Evolutionary conservation across 2,888 invertebrate species (phyloP).

Genomic region (Parnassius smintheus): DNA sequence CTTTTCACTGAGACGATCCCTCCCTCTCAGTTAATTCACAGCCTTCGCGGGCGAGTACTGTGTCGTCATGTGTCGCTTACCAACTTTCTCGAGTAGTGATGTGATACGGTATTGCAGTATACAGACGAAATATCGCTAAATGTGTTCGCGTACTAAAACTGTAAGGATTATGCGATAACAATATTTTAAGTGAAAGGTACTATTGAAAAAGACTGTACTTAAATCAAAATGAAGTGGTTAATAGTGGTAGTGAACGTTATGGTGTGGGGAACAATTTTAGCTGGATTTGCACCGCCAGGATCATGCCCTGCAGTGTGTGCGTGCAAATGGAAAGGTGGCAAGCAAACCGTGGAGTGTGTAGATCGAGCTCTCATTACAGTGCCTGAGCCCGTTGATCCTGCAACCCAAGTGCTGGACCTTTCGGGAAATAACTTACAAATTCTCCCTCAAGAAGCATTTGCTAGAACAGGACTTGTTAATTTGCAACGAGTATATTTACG

Average conservation of each 20-base stretch:
- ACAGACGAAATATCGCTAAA: constrained; percentile 48
- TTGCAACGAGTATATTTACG: constrained; percentile 92
- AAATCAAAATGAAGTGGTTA: constrained; percentile 74
- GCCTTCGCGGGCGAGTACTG: constrained; percentile 69
- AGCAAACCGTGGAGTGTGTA: constrained; percentile 95
- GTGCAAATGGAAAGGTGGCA: constrained; percentile 97
- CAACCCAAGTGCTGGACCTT: constrained; percentile 94
- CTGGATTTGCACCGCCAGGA: constrained; percentile 76
- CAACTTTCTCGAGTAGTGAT: constrained; percentile 80
- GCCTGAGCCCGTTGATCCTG: constrained; percentile 92
- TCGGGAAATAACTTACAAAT: constrained; percentile 93
- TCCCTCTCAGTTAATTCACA: constrained; percentile 75
- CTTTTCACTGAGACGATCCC: constrained; percentile 67
- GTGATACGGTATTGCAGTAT: constrained; percentile 73
- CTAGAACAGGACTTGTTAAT: constrained; percentile 89
- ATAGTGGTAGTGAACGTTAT: constrained; percentile 71
- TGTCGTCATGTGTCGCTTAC: constrained; percentile 83
- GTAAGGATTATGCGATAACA: constrained; percentile 27
- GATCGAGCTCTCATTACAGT: constrained; percentile 91
- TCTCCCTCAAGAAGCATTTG: constrained; percentile 90
- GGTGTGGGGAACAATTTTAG: constrained; percentile 65
- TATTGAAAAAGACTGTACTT: constrained; percentile 47
- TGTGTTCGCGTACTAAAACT: constrained; percentile 33
- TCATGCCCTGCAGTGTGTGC: constrained; percentile 89
- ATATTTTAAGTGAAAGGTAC: constrained; percentile 30